Base-by-base conservation (phyloP, 2,888 invertebrate genomes). In the Cepaea hortensis region DNA sequence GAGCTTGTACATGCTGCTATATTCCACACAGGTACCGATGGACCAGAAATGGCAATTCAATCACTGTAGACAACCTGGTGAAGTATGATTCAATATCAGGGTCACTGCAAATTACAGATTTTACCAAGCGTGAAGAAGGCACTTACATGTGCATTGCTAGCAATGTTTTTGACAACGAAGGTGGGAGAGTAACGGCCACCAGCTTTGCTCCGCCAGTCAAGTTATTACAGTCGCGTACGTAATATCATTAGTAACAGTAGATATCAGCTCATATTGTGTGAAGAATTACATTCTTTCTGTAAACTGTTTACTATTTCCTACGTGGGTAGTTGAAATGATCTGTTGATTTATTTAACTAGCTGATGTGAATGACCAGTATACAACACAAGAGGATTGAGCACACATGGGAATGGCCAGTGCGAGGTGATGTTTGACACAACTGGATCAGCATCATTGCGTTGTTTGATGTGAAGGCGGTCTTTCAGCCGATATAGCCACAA, bases 81-180 rank as follows among this genome's bases (percentile, higher is more conserved):
- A 7, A 5, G 18, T 79, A 77, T 55, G 80, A 80, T n/a, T 85
- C 85, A 20, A 55, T 13, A n/a, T 55, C 50, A 4, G 85, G 85
- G 46, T 61, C 46, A 3, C 62, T 85, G 50, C 72, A 72, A 46
- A 72, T 85, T 80, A 50, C 79, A n/a, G 55, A n/a, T 1, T 85
- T 80, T 35, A 80, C 55, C 46, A 62, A 46, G 18, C 50, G 80
- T 11, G 79, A 80, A 7, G 80, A 85, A 55, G 85, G 85, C 7
- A 68, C 20, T n/a, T 85, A 72, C 61, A 70, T 72, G 80, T 85
- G 85, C 20, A 23, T 85, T 61, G 85, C 85, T 70, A 85, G 77
- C 55, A 85, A 72, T 80, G 85, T 55, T 3, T 79, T 77, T 84
- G 84, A 84, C 68, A 77, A 50, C 50, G 50, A 50, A 68, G 72